Base-by-base conservation (phyloP, 1,140 invertebrate genomes). In the Bilobella aurantiaca region DNA sequence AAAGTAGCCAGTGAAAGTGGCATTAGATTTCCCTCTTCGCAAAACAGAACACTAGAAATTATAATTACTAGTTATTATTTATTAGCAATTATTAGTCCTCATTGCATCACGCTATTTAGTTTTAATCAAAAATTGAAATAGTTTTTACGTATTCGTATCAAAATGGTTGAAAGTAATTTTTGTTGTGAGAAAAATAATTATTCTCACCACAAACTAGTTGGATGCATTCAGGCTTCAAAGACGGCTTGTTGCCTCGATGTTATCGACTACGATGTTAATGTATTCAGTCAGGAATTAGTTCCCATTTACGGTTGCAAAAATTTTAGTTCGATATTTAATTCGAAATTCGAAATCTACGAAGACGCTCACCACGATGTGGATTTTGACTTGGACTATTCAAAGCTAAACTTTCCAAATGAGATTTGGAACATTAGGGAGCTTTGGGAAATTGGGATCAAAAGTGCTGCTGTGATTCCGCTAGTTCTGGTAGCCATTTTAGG, bases 401-500 rank as follows among this genome's bases (percentile, higher is more conserved):
- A 53, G 5, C 12, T 53, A 5, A 23, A 53, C 21, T 85, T 85
- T 67, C 83, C 82, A 1, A 81, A 81, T 37, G 75, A 75, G 12
- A 81, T 87, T 58, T 88, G 86, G 87, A 74, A 78, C 47, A 74
- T 82, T 2, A 81, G 81, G 49, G 77, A 83, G 1, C 47, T 76
- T 0, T 79, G 78, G 69, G 83, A 87, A 73, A 80, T 88, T 0
- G 79, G 79, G 0, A 71, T 84, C n/a, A 87, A 87, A 77, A 76
- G 81, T 1, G 71, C 77, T 2, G 78, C 81, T 0, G 82, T 85
- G 73, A 42, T 85, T 25, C 78, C 85, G 0, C 76, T 90, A 0
- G 83, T 86, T 27, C 53, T 86, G 0, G 75, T 84, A 28, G 89
- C 88, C 0, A 78, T 90, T 16, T 78, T 87, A 37, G 84, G 87